phyloP scores from a whole-genome alignment of 2,888 invertebrate species.

The Volucella inflata region DNA sequence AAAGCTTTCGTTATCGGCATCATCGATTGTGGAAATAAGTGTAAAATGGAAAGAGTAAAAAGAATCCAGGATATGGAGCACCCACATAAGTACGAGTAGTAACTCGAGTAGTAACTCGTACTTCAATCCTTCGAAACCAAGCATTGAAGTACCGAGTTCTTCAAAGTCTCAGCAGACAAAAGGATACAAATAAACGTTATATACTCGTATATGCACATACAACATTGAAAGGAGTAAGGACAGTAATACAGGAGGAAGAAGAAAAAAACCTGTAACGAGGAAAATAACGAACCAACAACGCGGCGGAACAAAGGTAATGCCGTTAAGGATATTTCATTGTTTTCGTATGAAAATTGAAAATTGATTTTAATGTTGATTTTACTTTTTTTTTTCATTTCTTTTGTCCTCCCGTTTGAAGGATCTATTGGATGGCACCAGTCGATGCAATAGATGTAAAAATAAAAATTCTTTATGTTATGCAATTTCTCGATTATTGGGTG shows the following conservation, averaged over 20 bases:
- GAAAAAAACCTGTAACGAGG: constrained; percentile 38
- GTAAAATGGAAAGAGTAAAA: constrained; percentile 4
- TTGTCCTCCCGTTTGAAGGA: constrained; percentile 22
- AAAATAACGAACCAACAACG: constrained; percentile 58
- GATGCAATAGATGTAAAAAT: background rate
- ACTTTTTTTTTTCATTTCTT: background rate
- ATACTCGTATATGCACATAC: background rate
- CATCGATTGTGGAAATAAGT: constrained; percentile 42
- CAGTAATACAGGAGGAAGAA: background rate
- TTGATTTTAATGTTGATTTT: constrained; percentile 57
- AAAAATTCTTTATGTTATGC: constrained; percentile 26
- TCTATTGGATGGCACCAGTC: background rate
- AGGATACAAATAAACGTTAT: background rate
- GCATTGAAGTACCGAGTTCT: background rate
- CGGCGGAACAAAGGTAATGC: constrained; percentile 39
- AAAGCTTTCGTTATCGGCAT: constrained; percentile 32
- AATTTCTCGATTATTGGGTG: constrained; percentile 42
- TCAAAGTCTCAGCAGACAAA: background rate
- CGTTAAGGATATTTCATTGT: constrained; percentile 60
- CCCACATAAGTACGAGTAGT: constrained; percentile 17
- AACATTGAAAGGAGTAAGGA: background rate
- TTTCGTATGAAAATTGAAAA: constrained; percentile 65
- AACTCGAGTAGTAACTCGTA: background rate
- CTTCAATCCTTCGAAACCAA: background rate
- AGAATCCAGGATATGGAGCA: constrained; percentile 30